These are phyloP conservation scores for Corythornis cristatus DNA, from an alignment of 2,113 vertebrate species.

Conservation along the genomic window DNA sequence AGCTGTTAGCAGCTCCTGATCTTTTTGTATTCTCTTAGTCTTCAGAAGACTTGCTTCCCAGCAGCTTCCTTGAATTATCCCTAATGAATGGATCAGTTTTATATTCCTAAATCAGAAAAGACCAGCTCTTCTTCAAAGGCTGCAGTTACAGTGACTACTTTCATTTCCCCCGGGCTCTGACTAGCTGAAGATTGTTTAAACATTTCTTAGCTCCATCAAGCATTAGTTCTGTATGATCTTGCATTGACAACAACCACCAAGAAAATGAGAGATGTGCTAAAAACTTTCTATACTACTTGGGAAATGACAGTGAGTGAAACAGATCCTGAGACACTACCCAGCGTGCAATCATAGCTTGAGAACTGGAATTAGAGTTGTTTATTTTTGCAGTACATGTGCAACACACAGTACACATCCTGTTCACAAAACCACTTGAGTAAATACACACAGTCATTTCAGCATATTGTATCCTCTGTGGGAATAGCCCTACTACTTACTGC, in stretches of 20 bases:
- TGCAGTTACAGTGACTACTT: not conserved
- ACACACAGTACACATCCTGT: not conserved
- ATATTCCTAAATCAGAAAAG: constrained; percentile 1
- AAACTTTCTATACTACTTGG: not conserved
- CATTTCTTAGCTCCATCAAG: not conserved
- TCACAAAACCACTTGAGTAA: not conserved
- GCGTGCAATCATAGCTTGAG: not conserved
- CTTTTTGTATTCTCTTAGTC: not conserved
- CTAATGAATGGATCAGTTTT: not conserved
- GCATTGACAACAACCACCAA: not conserved
- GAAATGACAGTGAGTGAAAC: not conserved
- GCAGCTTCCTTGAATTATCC: constrained; percentile 5
- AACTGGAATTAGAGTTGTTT: not conserved
- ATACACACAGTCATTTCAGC: not conserved
- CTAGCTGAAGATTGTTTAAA: not conserved
- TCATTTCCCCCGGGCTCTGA: not conserved
- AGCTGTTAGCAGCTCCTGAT: not conserved
- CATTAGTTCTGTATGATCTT: not conserved
- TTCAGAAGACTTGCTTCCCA: not conserved
- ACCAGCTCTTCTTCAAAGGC: constrained; percentile 22
- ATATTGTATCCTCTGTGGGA: not conserved
- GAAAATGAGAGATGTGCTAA: not conserved
- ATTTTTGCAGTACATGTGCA: not conserved
- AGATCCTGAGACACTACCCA: not conserved
- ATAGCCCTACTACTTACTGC: not conserved